These are phyloP conservation scores for Zosterops hypoxanthus DNA, from an alignment of 2,113 vertebrate genomes.

Conservation along the genomic window DNA sequence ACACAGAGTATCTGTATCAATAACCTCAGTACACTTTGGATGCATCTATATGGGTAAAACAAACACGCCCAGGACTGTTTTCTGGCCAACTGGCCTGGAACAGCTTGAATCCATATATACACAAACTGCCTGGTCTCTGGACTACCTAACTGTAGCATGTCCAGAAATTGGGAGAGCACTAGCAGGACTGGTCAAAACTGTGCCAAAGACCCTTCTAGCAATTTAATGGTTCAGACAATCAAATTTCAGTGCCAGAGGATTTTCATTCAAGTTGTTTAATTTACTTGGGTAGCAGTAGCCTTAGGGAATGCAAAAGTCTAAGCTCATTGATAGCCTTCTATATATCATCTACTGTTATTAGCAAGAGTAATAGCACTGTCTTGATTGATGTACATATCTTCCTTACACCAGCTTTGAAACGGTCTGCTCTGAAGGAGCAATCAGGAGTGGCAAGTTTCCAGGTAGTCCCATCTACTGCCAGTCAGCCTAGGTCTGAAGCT, in stretches of 20 bases:
- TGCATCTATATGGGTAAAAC: neutral
- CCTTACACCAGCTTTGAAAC: neutral
- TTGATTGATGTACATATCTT: neutral
- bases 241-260: conserved; percentile 17
- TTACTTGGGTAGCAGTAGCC: conserved; percentile 44
- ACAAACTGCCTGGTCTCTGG: neutral
- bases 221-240: conserved; percentile 31
- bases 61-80: neutral
- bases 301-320: conserved; percentile 23
- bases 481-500: neutral
- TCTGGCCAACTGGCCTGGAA: neutral
- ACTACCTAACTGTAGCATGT: neutral
- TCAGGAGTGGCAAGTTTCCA: conserved; percentile 41
- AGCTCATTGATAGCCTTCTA: conserved; percentile 37
- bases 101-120: neutral
- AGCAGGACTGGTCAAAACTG: neutral
- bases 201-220: conserved; percentile 47
- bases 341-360: conserved; percentile 46
- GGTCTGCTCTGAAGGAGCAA: conserved; percentile 6
- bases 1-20: neutral
- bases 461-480: neutral
- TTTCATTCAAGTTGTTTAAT: conserved; percentile 43
- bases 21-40: neutral
- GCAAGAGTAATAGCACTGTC: conserved; percentile 41
- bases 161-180: neutral